Base-by-base conservation (phyloP, 2,113 vertebrate genomes). In the Ceratotherium simum region DNA sequence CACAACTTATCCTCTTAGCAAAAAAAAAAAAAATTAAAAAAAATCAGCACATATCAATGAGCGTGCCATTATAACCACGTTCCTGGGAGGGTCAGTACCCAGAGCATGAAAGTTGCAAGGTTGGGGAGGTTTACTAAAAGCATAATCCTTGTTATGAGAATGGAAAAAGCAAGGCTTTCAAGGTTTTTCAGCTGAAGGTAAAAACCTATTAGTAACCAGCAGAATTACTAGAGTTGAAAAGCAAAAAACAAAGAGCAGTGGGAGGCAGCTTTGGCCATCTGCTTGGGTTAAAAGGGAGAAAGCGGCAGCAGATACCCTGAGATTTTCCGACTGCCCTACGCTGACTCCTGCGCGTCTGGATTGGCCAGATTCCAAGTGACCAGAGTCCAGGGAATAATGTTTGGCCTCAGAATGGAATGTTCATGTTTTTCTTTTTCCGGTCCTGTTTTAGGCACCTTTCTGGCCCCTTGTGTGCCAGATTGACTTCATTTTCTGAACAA, bases 341-440 rank as follows among this genome's bases (percentile, higher is more conserved):
- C 4, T 0, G 42, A 16, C 16, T 18, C 25, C 13, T 27, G 33
- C 9, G 16, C 17, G 1, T 10, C 0, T 0, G 3, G 51, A 16
- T 3, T 23, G 27, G 6, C 33, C 51, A 31, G 31, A 17, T 6
- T 51, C 56, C 31, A 17, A 14, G 20, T 16, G n/a, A 33, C 8
- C 11, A 36, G 33, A 31, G 25, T 6, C 36, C 20, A 58, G 10
- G 14, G 25, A 58, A 20, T 36, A 2, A 31, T 3, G 0, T 65
- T n/a, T 60, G 69, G 18, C 46, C 67, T 16, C 31, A 6, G 2
- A 29, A 7, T 39, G 48, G 58, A 39, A 39, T 75, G 81, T 82
- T 60, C 23, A 16, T 42, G 69, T 2, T 33, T 51, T 12, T 46
- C 0, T 56, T 14, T 62, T 11, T 25, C n/a, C 1, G 5, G 33